Evolutionary conservation across 2,797 vertebrate species (phyloP).

Genomic region (Oceanodroma leucorhoa): DNA sequence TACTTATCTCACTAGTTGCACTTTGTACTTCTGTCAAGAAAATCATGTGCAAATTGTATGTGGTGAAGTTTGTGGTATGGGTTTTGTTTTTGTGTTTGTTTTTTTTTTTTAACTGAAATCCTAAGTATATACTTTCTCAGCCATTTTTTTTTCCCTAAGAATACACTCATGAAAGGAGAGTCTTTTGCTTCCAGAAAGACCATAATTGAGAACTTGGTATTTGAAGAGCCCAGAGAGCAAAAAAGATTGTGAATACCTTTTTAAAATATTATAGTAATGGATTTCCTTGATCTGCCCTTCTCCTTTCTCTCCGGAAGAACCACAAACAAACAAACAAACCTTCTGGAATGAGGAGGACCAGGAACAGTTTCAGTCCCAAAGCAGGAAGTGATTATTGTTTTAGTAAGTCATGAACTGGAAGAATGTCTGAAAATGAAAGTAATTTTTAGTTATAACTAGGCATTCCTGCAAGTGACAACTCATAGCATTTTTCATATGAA

Average conservation of each 20-base stretch:
- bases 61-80: not conserved
- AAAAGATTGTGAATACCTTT: not conserved
- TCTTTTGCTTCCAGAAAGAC: not conserved
- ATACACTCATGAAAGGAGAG: not conserved
- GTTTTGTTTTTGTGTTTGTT: not conserved
- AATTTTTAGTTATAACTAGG: constrained; percentile 5
- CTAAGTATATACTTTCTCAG: not conserved
- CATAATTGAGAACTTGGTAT: not conserved
- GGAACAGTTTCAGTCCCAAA: not conserved
- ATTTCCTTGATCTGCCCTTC: not conserved
- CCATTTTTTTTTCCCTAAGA: not conserved
- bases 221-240: not conserved
- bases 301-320: not conserved
- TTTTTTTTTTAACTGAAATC: not conserved
- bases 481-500: not conserved
- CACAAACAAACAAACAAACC: not conserved
- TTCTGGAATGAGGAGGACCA: not conserved
- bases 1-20: not conserved
- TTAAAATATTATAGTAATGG: not conserved
- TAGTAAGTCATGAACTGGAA: constrained; percentile 23
- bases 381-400: constrained; percentile 33
- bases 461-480: not conserved
- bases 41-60: not conserved
- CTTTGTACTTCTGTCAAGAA: not conserved
- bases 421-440: constrained; percentile 16